Conservation (phyloP, 2,113 vertebrate species). For the Bagarius yarrelli region DNA sequence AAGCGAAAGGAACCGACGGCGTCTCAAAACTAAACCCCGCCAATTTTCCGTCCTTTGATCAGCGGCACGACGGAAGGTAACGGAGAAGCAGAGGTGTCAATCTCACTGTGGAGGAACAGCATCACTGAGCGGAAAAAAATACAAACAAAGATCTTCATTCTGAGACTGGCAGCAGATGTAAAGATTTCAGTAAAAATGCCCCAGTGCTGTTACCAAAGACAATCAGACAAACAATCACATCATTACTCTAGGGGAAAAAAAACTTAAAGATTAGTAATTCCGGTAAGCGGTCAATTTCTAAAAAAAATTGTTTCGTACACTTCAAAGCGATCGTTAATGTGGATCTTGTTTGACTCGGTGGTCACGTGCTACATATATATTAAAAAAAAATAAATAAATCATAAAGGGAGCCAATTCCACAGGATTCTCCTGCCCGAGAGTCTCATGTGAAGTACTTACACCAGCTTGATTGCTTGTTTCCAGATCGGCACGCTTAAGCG, state of each 20-base stretch:
- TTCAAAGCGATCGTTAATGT: not conserved
- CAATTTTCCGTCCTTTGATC: not conserved
- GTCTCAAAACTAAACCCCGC: not conserved
- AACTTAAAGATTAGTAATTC: not conserved
- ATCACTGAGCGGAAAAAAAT: not conserved
- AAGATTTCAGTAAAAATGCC: not conserved
- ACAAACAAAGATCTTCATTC: not conserved
- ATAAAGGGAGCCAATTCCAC: not conserved
- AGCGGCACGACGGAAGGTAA: not conserved
- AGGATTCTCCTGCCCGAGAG: not conserved
- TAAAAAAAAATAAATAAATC: not conserved
- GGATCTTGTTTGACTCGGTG: not conserved
- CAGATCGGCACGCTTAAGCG: constrained; percentile 48
- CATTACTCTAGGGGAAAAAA: not conserved
- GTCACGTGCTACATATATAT: not conserved
- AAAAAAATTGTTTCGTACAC: not conserved
- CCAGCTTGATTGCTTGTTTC: constrained; percentile 26
- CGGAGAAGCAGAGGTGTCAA: not conserved
- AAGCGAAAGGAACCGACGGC: not conserved
- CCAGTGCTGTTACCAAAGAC: not conserved
- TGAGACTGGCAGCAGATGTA: not conserved
- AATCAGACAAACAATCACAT: not conserved
- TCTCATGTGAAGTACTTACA: constrained; percentile 58
- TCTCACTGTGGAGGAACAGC: not conserved
- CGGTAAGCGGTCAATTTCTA: not conserved